Percentiles rank a stretch among this genome's conserved stretches.
phyloP scores from a whole-genome alignment of 1,140 invertebrate genomes.

The Lordiphosa stackelbergi region DNA sequence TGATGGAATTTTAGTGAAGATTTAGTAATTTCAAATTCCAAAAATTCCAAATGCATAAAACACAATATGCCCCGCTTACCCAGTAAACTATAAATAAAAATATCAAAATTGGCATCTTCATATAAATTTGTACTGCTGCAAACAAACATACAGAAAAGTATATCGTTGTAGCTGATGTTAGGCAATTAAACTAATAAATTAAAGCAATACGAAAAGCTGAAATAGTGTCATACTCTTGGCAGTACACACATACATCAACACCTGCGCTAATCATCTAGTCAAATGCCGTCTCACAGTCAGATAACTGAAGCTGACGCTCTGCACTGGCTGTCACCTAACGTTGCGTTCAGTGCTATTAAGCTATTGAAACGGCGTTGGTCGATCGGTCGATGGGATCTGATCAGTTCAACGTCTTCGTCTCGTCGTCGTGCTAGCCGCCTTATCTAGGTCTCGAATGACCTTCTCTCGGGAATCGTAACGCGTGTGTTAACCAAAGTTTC shows the following conservation, averaged over 20 bases:
- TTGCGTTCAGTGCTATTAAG: too few relatives aligned
- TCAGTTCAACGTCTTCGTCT: conserved; percentile 1
- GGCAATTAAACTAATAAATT: conserved; percentile 43
- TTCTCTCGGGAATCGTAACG: neutral
- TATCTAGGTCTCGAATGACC: conserved; percentile 8
- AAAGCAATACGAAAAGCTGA: conserved; percentile 34
- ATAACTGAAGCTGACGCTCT: conserved; percentile 21
- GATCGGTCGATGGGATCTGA: neutral
- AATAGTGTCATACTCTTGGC: conserved; percentile 16
- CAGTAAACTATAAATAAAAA: neutral
- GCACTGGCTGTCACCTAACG: conserved; percentile 7
- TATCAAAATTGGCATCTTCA: neutral
- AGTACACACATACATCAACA: conserved; percentile 21
- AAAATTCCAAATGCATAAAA: too few relatives aligned
- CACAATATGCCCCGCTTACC: too few relatives aligned
- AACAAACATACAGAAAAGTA: too few relatives aligned
- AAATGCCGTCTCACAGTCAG: conserved; percentile 46
- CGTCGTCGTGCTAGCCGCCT: neutral
- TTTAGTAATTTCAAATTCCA: too few relatives aligned
- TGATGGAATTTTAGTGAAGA: too few relatives aligned
- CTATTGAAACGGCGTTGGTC: too few relatives aligned
- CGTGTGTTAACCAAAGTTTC: conserved; percentile 1
- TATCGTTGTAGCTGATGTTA: conserved; percentile 13
- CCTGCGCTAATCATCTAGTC: conserved; percentile 55
- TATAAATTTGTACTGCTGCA: too few relatives aligned